Evolutionary conservation across 2,888 invertebrate genomes (phyloP).

Genomic region (Maniola hyperantus): DNA sequence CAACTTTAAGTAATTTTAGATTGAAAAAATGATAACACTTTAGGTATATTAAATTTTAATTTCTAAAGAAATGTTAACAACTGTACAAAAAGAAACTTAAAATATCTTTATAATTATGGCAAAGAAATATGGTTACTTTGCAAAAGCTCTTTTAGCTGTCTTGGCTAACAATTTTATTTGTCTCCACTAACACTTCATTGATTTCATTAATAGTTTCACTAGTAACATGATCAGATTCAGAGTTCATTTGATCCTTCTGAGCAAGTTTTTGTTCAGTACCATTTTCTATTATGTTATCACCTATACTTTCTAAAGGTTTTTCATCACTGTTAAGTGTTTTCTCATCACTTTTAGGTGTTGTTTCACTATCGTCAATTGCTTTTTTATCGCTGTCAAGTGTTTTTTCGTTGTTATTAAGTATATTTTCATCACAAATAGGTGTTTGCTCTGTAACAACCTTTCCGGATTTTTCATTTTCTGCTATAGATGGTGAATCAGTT

Average conservation of each 20-base stretch:
- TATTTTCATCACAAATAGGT: not conserved
- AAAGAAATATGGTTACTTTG: constrained; percentile 27
- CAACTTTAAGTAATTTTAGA: too few relatives aligned
- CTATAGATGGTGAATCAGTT: constrained; percentile 2
- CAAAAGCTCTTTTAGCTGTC: constrained; percentile 24
- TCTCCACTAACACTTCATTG: constrained; percentile 10
- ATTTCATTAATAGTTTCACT: constrained; percentile 5
- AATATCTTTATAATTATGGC: constrained; percentile 14
- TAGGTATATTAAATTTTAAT: constrained; percentile 8
- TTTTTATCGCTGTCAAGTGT: not conserved
- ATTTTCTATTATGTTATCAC: not conserved
- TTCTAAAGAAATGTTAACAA: constrained; percentile 15
- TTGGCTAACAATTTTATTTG: constrained; percentile 14
- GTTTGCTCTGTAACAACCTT: not conserved
- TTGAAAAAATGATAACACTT: not conserved
- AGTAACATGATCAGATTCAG: not conserved
- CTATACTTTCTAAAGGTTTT: not conserved
- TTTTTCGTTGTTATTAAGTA: not conserved
- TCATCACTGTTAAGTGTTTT: not conserved
- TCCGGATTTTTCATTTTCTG: constrained; percentile 2
- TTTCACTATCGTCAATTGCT: not conserved
- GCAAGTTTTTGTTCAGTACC: not conserved
- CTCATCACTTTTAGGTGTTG: not conserved
- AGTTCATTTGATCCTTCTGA: not conserved
- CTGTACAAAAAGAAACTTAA: constrained; percentile 35